These are phyloP conservation scores for Pitta sordida DNA, from an alignment of 2,113 vertebrate genomes.

Conservation along the genomic window DNA sequence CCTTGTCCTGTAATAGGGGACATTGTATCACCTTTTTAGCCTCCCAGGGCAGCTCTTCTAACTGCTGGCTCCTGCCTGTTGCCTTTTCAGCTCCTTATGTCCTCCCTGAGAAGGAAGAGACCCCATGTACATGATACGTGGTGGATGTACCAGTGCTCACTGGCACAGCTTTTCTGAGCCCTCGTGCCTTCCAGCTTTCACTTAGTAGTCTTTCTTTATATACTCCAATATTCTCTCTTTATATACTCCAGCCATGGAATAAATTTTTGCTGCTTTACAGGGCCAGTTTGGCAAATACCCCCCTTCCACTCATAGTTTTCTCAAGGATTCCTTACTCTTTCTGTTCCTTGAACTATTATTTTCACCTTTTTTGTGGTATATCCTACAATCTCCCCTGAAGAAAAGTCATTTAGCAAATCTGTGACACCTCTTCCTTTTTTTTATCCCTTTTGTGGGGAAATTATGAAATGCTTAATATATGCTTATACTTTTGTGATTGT, in stretches of 20 bases:
- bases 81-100: neutral
- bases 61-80: neutral
- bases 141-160: neutral
- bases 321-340: neutral
- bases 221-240: neutral
- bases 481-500: neutral
- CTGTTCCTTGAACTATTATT: neutral
- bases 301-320: neutral
- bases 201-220: neutral
- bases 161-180: neutral
- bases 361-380: neutral
- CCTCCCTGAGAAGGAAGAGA: neutral
- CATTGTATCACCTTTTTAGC: neutral
- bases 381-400: neutral
- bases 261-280: neutral
- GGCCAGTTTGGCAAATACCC: neutral
- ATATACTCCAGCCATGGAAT: neutral
- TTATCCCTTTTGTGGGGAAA: neutral
- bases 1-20: neutral
- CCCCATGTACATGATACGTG: fast-evolving
- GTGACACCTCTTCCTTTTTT: neutral
- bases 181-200: neutral
- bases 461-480: neutral
- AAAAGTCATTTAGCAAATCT: neutral
- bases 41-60: neutral